Conservation (phyloP, 2,888 invertebrate genomes). For the Ennomos quercinarius region DNA sequence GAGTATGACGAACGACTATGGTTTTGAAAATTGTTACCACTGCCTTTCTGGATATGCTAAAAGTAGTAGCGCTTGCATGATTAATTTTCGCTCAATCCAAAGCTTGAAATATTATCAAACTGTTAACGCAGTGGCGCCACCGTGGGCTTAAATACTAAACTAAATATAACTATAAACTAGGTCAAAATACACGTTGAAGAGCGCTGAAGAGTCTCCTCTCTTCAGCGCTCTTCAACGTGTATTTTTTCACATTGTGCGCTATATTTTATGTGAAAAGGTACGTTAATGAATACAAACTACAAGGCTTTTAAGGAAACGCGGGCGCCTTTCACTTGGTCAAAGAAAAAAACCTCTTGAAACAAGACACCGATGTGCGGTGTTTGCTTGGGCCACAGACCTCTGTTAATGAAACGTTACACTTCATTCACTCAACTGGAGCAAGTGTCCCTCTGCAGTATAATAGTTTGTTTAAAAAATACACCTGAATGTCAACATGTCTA, state of each 20-base stretch:
- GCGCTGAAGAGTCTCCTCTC: too few species aligned
- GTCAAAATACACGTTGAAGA: too few species aligned
- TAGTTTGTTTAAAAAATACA: conserved; percentile 40
- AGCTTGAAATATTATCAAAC: not conserved
- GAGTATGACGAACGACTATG: conserved; percentile 14
- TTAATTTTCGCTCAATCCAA: not conserved
- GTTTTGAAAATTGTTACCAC: conserved; percentile 17
- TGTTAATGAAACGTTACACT: conserved; percentile 77
- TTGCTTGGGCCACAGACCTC: conserved; percentile 62
- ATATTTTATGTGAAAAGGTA: conserved; percentile 62
- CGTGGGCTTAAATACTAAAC: not conserved
- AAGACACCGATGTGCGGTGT: conserved; percentile 74
- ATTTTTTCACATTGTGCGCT: conserved; percentile 59
- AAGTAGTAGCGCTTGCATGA: conserved; percentile 6
- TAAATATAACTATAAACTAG: too few species aligned
- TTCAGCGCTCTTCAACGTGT: conserved; percentile 10
- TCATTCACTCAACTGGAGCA: conserved; percentile 72
- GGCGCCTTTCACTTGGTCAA: conserved; percentile 74
- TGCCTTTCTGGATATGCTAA: conserved; percentile 11
- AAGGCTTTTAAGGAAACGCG: conserved; percentile 79
- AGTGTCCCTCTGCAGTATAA: conserved; percentile 53
- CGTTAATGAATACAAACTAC: conserved; percentile 75
- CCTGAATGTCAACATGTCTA: conserved; percentile 19
- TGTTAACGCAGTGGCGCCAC: not conserved
- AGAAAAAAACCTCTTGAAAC: conserved; percentile 71